Base-by-base conservation (phyloP, 2,888 invertebrate genomes). In the Pseudococcus viburni region DNA sequence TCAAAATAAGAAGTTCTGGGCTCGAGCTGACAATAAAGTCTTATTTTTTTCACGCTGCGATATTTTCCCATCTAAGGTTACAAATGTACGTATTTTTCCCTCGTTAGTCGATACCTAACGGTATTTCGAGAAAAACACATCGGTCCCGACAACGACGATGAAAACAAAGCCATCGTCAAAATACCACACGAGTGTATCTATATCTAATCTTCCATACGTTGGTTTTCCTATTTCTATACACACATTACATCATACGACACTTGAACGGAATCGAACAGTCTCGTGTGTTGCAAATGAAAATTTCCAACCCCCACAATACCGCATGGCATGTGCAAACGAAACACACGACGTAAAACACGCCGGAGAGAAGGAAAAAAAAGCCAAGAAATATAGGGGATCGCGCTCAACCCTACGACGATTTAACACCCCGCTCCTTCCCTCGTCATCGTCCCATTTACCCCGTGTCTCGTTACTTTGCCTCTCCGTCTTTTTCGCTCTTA, bases 351-450 rank as follows among this genome's bases (percentile, higher is more conserved):
- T 64, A 64, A 9, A 64, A 64, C 22, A 4, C n/a, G 22, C 19
- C 64, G 19, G 64, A 64, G 64, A 64, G 12, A 8, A 64, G 22
- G 7, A 22, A 22, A 19, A 59, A 19, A 19, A 59, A 59, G 59
- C 9, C 12, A 59, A 59, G 22, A 64, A 64, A 64, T 19, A 64
- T 64, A 11, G 64, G 64, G 64, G 64, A 64, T 64, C 64, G 22
- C n/a, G 15, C 55, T 51, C 64, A 64, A 64, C 64, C 64, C 64
- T 64, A 64, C 64, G 64, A 64, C 64, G 64, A 64, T 64, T 64
- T 22, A 64, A 22, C 64, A 64, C 64, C 64, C 64, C 9, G 64
- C 59, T 68, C 26, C 11, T 0, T 6, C 26, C 68, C 33, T 33
- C 73, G 11, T 39, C 33, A 1, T 22, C 22, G 8, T 59, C 22